phyloP scores from a whole-genome alignment of 2,113 vertebrate genomes.

The Murina feae region DNA sequence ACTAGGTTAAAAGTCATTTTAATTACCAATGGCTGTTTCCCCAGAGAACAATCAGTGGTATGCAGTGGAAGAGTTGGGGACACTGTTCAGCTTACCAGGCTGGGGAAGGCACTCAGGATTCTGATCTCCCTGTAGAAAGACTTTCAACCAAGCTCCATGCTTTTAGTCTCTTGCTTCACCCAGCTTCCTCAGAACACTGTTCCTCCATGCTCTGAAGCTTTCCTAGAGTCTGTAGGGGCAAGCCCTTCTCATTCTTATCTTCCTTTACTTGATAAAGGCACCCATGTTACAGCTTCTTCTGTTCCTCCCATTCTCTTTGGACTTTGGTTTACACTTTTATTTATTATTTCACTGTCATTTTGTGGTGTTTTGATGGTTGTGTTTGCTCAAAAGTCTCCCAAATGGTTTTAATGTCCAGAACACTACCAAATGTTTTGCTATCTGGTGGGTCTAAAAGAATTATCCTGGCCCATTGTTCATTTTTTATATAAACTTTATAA shows the following conservation, averaged over 20 bases:
- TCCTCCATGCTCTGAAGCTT: not conserved
- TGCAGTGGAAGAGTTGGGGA: not conserved
- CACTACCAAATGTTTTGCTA: not conserved
- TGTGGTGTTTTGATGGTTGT: not conserved
- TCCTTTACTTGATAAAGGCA: not conserved
- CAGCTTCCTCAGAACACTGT: not conserved
- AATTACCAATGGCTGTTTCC: not conserved
- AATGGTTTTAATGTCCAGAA: constrained; percentile 10
- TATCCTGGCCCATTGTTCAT: not conserved
- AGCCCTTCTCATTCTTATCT: not conserved
- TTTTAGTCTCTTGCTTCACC: not conserved
- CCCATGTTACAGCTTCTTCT: not conserved
- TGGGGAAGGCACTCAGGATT: not conserved
- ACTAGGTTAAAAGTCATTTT: not conserved
- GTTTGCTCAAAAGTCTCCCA: not conserved
- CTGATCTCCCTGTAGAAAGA: not conserved
- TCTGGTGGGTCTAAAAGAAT: not conserved
- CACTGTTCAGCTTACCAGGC: not conserved
- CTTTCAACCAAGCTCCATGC: not conserved
- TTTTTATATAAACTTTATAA: constrained; percentile 26
- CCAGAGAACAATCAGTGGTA: not conserved
- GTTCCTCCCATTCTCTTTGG: not conserved
- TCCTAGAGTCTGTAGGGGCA: not conserved
- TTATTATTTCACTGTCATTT: constrained; percentile 14
- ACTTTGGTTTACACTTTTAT: not conserved